Conservation (phyloP, 2,888 invertebrate species). For the Pyrocoelia pectoralis region DNA sequence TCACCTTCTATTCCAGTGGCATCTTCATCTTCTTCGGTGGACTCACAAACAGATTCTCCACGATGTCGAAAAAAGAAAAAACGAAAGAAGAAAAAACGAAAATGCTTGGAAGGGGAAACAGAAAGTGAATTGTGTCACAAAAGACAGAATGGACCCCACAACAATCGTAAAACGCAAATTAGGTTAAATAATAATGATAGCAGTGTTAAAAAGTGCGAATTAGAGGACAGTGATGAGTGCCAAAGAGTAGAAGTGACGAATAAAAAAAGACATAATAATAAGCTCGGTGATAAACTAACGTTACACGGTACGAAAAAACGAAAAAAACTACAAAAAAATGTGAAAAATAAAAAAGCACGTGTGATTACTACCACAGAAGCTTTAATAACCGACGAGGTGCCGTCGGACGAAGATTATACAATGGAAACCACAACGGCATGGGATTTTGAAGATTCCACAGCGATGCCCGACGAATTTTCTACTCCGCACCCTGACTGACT, state of each 20-base stretch:
- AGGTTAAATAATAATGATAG: constrained; percentile 35
- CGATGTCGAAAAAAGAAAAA: constrained; percentile 63
- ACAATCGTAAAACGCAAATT: constrained; percentile 44
- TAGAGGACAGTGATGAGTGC: constrained; percentile 54
- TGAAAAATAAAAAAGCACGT: constrained; percentile 61
- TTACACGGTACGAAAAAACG: constrained; percentile 61
- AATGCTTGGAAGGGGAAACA: constrained; percentile 50
- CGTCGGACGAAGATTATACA: constrained; percentile 57
- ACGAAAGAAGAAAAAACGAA: constrained; percentile 62
- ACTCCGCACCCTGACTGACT: constrained; percentile 55
- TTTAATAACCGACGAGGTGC: constrained; percentile 56
- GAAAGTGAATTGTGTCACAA: constrained; percentile 59
- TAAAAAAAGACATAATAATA: constrained; percentile 60
- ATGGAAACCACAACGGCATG: constrained; percentile 57
- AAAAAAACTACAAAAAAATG: constrained; percentile 59
- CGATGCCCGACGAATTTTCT: constrained; percentile 47
- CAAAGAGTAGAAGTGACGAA: constrained; percentile 56
- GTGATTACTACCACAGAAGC: constrained; percentile 30
- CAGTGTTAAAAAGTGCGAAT: constrained; percentile 44
- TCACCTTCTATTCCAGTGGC: constrained; percentile 18
- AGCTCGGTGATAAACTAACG: constrained; percentile 53
- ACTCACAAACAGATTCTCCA: constrained; percentile 56
- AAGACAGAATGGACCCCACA: constrained; percentile 53
- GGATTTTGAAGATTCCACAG: constrained; percentile 58
- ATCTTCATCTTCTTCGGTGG: constrained; percentile 42